A percentile compares a stretch with the other conserved stretches of the same genome.
These are phyloP conservation scores for Telenomus remus DNA, from an alignment of 1,140 invertebrate genomes.

Conservation along the genomic window DNA sequence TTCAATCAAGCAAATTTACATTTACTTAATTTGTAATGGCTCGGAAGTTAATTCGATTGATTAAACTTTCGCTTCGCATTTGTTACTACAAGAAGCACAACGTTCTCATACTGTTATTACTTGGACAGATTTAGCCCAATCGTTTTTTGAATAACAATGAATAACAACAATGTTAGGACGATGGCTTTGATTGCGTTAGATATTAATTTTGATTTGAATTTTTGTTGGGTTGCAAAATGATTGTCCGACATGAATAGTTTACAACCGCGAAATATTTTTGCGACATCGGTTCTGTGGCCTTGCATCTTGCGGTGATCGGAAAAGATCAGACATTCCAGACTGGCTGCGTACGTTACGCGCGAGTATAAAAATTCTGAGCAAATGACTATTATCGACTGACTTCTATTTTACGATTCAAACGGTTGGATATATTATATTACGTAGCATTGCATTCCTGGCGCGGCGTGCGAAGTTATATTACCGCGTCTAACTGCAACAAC, in stretches of 20 bases:
- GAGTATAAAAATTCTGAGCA: constrained; percentile 44
- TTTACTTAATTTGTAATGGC: too few species aligned
- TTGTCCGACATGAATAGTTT: constrained; percentile 41
- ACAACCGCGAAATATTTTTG: constrained; percentile 59
- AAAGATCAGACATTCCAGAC: constrained; percentile 48
- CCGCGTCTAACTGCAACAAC: constrained; percentile 54
- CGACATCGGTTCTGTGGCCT: constrained; percentile 43
- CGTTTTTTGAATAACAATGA: too few species aligned
- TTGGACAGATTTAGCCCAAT: too few species aligned
- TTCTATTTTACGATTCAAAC: constrained; percentile 58
- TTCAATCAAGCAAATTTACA: too few species aligned
- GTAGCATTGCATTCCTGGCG: constrained; percentile 49
- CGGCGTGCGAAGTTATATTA: constrained; percentile 56
- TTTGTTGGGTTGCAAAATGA: constrained; percentile 22
- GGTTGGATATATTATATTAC: constrained; percentile 52
- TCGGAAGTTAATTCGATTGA: too few species aligned
- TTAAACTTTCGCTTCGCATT: too few species aligned
- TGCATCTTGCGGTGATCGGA: constrained; percentile 36
- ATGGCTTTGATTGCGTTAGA: too few species aligned
- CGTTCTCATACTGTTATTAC: too few species aligned
- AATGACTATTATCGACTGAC: constrained; percentile 56
- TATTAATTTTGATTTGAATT: constrained; percentile 3
- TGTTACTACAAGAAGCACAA: too few species aligned
- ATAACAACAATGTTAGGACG: too few species aligned
- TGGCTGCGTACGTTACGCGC: constrained; percentile 37